A percentile compares a stretch with the other conserved stretches of the same genome.
phyloP scores from a whole-genome alignment of 2,113 vertebrate species.

The Kobus ellipsiprymnus region DNA sequence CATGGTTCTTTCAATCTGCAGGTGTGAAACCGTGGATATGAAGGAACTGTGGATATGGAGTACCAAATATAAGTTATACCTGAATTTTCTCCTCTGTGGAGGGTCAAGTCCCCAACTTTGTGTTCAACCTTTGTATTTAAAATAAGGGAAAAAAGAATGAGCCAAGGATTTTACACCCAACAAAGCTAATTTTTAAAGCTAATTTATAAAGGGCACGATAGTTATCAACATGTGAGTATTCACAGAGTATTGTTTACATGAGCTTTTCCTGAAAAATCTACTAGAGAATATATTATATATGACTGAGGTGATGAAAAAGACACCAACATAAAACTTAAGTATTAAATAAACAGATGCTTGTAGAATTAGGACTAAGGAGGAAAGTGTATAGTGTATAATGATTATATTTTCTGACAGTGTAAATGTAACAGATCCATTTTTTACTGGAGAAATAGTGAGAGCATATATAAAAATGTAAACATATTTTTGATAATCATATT shows the following conservation, averaged over 20 bases:
- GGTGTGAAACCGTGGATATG: not conserved
- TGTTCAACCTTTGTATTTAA: not conserved
- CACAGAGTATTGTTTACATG: not conserved
- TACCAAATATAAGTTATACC: not conserved
- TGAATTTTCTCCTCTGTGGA: not conserved
- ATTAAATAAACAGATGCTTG: not conserved
- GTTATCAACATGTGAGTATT: not conserved
- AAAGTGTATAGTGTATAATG: not conserved
- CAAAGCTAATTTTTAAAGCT: not conserved
- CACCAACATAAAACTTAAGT: not conserved
- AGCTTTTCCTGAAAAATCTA: not conserved
- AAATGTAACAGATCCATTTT: not conserved
- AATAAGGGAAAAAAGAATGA: not conserved
- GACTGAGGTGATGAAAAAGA: not conserved
- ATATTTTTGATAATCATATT: not conserved
- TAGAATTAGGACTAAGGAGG: not conserved
- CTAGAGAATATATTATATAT: not conserved
- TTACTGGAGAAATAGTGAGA: not conserved
- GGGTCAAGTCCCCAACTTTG: not conserved
- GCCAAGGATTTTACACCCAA: not conserved
- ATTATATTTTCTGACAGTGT: not conserved
- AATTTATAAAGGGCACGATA: not conserved
- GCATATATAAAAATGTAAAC: not conserved
- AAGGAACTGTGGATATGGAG: not conserved
- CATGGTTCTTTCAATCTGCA: not conserved